These are phyloP conservation scores for Ellobius talpinus DNA, from an alignment of 2,113 vertebrate species.

Conservation along the genomic window DNA sequence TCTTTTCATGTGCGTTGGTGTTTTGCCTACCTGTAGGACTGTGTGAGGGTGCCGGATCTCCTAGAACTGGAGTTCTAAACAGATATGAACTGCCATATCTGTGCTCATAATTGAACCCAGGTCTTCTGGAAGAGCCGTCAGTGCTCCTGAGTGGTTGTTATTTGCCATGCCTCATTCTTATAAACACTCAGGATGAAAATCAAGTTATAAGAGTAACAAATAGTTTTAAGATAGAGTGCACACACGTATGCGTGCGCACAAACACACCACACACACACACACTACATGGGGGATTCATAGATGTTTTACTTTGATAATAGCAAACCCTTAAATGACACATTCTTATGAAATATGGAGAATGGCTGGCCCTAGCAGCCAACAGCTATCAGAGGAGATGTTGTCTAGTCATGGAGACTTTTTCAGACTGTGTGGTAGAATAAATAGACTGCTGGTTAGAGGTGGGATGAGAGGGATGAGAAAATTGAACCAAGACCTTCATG, in stretches of 20 bases:
- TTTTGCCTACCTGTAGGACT: no score
- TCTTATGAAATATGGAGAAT: slow-evolving; percentile 48
- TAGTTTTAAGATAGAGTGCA: neutral
- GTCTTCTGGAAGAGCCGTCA: no score
- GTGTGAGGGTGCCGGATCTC: no score
- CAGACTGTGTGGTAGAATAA: neutral
- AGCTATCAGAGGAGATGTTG: no score
- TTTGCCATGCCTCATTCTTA: slow-evolving; percentile 88
- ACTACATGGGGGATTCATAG: neutral
- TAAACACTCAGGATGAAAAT: slow-evolving; percentile 90
- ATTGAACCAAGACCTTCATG: neutral
- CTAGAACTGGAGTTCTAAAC: no score
- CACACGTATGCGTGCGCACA: no score
- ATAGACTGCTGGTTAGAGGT: neutral
- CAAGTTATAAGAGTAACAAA: slow-evolving; percentile 70
- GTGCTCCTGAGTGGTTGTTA: slow-evolving; percentile 46
- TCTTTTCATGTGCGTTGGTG: no score
- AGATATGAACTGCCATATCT: no score
- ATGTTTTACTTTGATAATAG: slow-evolving; percentile 20
- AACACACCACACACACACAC: neutral
- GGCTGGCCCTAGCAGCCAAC: neutral
- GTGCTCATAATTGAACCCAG: no score
- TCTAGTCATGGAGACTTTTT: neutral
- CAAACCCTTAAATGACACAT: slow-evolving; percentile 19
- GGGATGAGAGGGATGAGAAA: neutral